phyloP scores from a whole-genome alignment of 2,113 vertebrate species.

The Desmodus rotundus region DNA sequence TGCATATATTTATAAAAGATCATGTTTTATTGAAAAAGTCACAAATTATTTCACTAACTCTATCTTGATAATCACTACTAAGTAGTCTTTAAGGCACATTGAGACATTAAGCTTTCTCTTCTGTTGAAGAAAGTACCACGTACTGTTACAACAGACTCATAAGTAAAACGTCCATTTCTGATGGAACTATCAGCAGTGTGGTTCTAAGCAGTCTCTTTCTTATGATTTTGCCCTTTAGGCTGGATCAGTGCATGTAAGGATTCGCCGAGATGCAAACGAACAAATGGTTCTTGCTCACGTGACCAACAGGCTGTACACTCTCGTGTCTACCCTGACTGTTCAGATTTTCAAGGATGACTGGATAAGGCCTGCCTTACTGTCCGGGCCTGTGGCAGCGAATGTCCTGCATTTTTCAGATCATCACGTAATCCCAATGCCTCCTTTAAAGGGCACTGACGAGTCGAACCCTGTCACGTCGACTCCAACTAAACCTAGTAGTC shows the following conservation, averaged over 20 bases:
- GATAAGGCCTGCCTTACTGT: conserved; percentile 88
- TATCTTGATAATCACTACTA: not conserved
- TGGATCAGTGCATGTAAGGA: conserved; percentile 95
- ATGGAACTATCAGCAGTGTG: not conserved
- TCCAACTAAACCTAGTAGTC: conserved; percentile 90
- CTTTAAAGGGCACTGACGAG: conserved; percentile 78
- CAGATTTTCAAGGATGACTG: conserved; percentile 99
- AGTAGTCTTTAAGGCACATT: conserved; percentile 15
- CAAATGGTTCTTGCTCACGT: conserved; percentile 98
- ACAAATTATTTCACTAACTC: conserved; percentile 8
- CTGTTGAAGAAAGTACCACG: conserved; percentile 13
- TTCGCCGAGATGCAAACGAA: conserved; percentile 96
- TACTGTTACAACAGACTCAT: not conserved
- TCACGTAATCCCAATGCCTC: conserved; percentile 80
- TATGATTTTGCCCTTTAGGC: conserved; percentile 81
- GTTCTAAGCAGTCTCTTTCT: conserved; percentile 38
- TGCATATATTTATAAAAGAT: not conserved
- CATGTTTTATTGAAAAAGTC: not conserved
- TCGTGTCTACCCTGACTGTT: conserved; percentile 93
- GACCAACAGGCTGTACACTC: conserved; percentile 90
- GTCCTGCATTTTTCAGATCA: conserved; percentile 87
- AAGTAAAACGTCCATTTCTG: not conserved
- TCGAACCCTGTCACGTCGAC: conserved; percentile 90
- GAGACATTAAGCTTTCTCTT: not conserved
- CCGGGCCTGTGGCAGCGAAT: conserved; percentile 82